Evolutionary conservation across 2,113 vertebrate genomes (phyloP).

Genomic region (Thalassoma bifasciatum): DNA sequence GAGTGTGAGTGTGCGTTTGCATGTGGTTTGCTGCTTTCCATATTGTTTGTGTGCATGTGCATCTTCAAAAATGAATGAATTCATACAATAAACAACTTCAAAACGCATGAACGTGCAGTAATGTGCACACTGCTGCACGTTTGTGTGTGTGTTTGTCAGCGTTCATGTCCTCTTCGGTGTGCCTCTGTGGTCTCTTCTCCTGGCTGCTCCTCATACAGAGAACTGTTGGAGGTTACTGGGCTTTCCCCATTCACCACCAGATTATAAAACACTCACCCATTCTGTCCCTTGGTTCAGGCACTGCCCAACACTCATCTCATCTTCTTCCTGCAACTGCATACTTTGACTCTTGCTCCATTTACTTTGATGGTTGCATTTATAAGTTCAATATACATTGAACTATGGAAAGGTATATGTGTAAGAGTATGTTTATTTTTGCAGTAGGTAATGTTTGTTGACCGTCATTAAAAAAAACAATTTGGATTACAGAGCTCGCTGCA

Average conservation of each 20-base stretch:
- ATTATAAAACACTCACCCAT: constrained; percentile 69
- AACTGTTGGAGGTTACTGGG: constrained; percentile 76
- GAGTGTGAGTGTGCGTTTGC: constrained; percentile 6
- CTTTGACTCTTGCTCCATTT: constrained; percentile 35
- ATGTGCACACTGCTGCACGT: constrained; percentile 16
- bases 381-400: constrained; percentile 12
- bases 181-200: constrained; percentile 57
- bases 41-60: constrained; percentile 42
- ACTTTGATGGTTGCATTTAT: constrained; percentile 28
- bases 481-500: neutral
- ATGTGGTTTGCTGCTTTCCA: constrained; percentile 43
- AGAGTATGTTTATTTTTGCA: neutral
- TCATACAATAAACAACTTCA: constrained; percentile 20
- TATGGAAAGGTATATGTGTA: neutral
- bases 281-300: constrained; percentile 53
- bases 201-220: constrained; percentile 69
- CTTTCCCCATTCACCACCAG: constrained; percentile 76
- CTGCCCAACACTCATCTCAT: constrained; percentile 54
- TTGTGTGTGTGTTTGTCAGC: constrained; percentile 12
- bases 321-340: constrained; percentile 39
- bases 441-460: neutral
- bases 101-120: constrained; percentile 27
- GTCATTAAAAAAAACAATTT: too few relatives aligned
- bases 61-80: constrained; percentile 52
- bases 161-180: constrained; percentile 49